These are phyloP conservation scores for Apis florea DNA, from an alignment of 1,140 invertebrate genomes.

Conservation along the genomic window DNA sequence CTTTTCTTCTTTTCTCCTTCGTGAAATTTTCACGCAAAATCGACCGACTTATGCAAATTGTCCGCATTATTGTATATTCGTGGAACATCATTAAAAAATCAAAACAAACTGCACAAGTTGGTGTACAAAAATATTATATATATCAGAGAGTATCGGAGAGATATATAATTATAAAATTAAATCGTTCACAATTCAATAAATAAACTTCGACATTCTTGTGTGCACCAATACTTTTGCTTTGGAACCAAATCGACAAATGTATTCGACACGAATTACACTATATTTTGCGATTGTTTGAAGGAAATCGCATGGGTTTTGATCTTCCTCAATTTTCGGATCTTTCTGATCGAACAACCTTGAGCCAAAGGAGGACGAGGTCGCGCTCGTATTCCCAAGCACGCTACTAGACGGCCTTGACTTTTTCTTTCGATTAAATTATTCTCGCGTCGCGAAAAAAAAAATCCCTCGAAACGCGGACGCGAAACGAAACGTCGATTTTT, in stretches of 20 bases:
- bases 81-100: no score
- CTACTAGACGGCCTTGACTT: conserved; percentile 42
- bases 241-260: no score
- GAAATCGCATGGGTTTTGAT: not conserved
- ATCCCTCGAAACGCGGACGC: not conserved
- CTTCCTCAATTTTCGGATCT: conserved; percentile 11
- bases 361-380: conserved; percentile 47
- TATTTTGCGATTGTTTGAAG: no score
- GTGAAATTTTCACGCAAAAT: not conserved
- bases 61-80: no score
- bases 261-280: no score
- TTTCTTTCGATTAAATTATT: conserved; percentile 39
- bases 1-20: not conserved
- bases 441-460: conserved; percentile 19
- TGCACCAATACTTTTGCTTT: no score
- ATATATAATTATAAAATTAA: no score
- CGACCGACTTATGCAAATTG: not conserved
- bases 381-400: not conserved
- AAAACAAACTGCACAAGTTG: no score
- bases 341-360: conserved; percentile 32
- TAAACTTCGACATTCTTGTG: no score
- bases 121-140: no score
- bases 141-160: no score
- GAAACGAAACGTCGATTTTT: not conserved
- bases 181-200: no score